Percentiles rank a stretch among this genome's conserved stretches.
These are phyloP conservation scores for Nymphalis polychloros DNA, from an alignment of 2,888 invertebrate species.

Conservation along the genomic window DNA sequence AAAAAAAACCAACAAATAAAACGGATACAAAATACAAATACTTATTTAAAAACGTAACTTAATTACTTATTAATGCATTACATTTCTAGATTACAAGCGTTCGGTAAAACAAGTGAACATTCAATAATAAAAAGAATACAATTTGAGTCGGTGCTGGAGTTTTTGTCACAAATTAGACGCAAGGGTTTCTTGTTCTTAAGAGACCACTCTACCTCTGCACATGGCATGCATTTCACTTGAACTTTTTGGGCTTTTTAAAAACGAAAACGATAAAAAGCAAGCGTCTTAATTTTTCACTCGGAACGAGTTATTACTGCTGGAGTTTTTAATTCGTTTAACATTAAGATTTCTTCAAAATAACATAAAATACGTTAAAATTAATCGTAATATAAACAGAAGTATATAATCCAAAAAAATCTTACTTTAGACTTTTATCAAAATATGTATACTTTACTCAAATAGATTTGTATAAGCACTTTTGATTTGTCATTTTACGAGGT, in stretches of 20 bases:
- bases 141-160: conserved; percentile 9
- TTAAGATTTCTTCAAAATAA: too few relatives aligned
- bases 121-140: conserved; percentile 21
- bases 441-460: too few relatives aligned
- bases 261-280: conserved; percentile 27
- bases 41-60: too few relatives aligned
- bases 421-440: too few relatives aligned
- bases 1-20: too few relatives aligned
- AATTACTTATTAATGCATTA: background rate
- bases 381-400: too few relatives aligned
- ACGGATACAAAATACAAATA: too few relatives aligned
- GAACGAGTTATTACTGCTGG: background rate
- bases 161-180: conserved; percentile 33
- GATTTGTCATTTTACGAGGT: too few relatives aligned
- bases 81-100: background rate
- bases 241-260: conserved; percentile 33
- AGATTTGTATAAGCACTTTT: too few relatives aligned
- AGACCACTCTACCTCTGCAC: conserved; percentile 26
- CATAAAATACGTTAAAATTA: too few relatives aligned
- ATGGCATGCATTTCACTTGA: conserved; percentile 36
- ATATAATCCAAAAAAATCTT: too few relatives aligned
- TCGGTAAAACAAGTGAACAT: conserved; percentile 17
- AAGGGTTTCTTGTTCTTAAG: conserved; percentile 33
- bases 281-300: conserved; percentile 2
- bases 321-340: background rate